These are phyloP conservation scores for Ligdia adustata DNA, from an alignment of 2,888 invertebrate species.

Conservation along the genomic window DNA sequence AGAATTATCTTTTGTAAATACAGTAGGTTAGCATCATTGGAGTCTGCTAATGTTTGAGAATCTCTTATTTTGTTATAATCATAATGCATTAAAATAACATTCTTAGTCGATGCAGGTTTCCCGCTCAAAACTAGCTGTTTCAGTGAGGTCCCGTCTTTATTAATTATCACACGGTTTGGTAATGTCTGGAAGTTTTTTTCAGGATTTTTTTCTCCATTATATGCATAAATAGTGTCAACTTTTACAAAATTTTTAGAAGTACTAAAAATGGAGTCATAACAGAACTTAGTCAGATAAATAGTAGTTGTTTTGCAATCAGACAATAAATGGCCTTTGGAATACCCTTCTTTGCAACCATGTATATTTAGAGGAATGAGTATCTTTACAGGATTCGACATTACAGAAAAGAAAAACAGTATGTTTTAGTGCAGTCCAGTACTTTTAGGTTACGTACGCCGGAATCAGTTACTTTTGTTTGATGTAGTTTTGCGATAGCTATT, in stretches of 20 bases:
- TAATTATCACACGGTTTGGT: conserved; percentile 46
- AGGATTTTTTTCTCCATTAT: conserved; percentile 37
- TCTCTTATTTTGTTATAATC: conserved; percentile 60
- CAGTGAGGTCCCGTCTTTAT: conserved; percentile 41
- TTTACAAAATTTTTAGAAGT: conserved; percentile 28
- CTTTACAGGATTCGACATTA: conserved; percentile 23
- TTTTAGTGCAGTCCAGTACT: too few relatives aligned
- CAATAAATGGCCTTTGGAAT: conserved; percentile 56
- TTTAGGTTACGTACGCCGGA: too few relatives aligned
- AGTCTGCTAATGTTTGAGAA: conserved; percentile 59
- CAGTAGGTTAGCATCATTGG: conserved; percentile 50
- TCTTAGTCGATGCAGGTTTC: conserved; percentile 38
- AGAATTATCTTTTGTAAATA: conserved; percentile 56
- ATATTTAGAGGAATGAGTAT: conserved; percentile 57
- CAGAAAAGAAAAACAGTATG: too few relatives aligned
- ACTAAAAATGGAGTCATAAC: conserved; percentile 33
- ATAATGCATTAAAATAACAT: conserved; percentile 63
- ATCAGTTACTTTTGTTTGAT: too few relatives aligned
- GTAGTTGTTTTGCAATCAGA: conserved; percentile 40
- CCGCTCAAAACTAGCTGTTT: conserved; percentile 52
- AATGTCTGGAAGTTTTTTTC: conserved; percentile 27
- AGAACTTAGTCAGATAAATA: conserved; percentile 59
- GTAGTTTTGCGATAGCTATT: too few relatives aligned
- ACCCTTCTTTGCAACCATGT: conserved; percentile 40
- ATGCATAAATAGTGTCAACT: conserved; percentile 51